These are phyloP conservation scores for Litocranius walleri DNA, from an alignment of 2,113 vertebrate genomes.

Conservation along the genomic window DNA sequence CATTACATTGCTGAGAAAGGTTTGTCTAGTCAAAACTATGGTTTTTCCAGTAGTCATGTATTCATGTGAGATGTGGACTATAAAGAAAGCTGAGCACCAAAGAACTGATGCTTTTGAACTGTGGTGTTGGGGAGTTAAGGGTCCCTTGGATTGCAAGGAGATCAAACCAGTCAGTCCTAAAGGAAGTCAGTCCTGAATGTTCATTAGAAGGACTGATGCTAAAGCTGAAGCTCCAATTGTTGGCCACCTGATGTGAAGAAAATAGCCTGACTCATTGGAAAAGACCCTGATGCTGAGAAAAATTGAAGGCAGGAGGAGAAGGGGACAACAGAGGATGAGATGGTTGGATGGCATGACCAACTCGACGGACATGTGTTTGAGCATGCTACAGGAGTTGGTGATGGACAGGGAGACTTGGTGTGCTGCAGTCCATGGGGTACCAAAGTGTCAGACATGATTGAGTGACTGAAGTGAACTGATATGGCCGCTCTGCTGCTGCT, in stretches of 20 bases:
- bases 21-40: neutral
- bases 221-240: neutral
- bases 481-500: neutral
- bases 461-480: neutral
- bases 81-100: neutral
- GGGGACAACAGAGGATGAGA: neutral
- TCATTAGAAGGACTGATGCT: neutral
- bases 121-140: neutral
- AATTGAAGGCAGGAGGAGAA: neutral
- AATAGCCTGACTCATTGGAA: neutral
- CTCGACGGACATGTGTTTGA: neutral
- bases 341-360: neutral
- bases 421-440: neutral
- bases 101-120: neutral
- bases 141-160: neutral
- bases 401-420: neutral
- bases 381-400: rapidly evolving
- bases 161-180: neutral
- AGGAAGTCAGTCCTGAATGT: neutral
- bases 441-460: neutral
- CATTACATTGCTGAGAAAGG: neutral
- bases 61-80: neutral
- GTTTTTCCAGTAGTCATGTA: neutral
- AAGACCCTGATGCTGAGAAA: neutral
- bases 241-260: neutral